Percentiles rank a stretch among this genome's conserved stretches.
Evolutionary conservation across 2,888 invertebrate genomes (phyloP).

Genomic region (Bhutanitis thaidina): DNA sequence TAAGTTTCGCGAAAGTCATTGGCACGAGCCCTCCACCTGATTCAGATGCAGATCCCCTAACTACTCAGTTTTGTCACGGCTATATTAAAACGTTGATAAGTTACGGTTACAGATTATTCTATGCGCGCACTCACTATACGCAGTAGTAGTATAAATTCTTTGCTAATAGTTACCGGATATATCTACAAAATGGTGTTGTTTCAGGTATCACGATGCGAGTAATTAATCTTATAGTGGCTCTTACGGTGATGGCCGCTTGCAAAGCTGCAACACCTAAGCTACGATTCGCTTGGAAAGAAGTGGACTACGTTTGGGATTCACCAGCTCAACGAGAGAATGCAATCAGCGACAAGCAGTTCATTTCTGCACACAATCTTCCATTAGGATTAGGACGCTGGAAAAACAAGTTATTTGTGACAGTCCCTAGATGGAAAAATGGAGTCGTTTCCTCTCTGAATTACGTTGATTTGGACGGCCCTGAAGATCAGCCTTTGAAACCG

Average conservation of each 20-base stretch:
- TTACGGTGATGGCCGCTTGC: slow-evolving; percentile 47
- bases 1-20: too few relatives aligned
- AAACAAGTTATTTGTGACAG: slow-evolving; percentile 84
- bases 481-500: slow-evolving; percentile 86
- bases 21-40: too few relatives aligned
- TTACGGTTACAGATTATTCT: too few relatives aligned
- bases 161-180: too few relatives aligned
- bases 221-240: slow-evolving; percentile 42
- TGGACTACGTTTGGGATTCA: slow-evolving; percentile 84
- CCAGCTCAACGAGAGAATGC: slow-evolving; percentile 80
- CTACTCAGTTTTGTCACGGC: too few relatives aligned
- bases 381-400: slow-evolving; percentile 86
- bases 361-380: slow-evolving; percentile 84
- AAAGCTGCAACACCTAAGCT: slow-evolving; percentile 78
- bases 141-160: too few relatives aligned
- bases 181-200: too few relatives aligned
- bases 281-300: slow-evolving; percentile 84
- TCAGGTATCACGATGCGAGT: slow-evolving; percentile 29
- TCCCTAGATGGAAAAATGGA: slow-evolving; percentile 85
- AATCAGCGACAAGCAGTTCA: slow-evolving; percentile 79
- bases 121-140: too few relatives aligned
- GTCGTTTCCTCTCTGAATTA: slow-evolving; percentile 86
- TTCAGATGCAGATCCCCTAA: too few relatives aligned
- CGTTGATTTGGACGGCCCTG: slow-evolving; percentile 80
- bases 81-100: too few relatives aligned